Conservation (phyloP, 2,113 vertebrate genomes). For the Albula goreensis region DNA sequence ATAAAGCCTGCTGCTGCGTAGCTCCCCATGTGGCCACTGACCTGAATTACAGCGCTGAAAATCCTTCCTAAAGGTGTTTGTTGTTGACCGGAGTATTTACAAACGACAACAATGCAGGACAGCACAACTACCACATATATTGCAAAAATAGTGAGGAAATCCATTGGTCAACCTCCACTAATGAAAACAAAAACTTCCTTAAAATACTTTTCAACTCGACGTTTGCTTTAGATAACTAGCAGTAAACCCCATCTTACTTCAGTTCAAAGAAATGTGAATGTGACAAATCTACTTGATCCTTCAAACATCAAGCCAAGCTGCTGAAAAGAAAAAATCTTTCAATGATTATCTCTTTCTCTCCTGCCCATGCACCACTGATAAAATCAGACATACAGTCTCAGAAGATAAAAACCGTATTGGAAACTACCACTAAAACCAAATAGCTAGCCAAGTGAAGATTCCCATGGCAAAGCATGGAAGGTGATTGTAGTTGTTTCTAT, state of each 20-base stretch:
- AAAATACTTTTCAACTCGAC: constrained; percentile 17
- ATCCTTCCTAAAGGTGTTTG: constrained; percentile 56
- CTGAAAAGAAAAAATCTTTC: too few relatives aligned
- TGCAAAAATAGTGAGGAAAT: constrained; percentile 83
- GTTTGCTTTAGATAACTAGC: not conserved
- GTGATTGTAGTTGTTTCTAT: not conserved
- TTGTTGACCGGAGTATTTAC: constrained; percentile 68
- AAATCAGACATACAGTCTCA: too few relatives aligned
- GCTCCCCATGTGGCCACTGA: constrained; percentile 43
- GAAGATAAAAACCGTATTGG: too few relatives aligned
- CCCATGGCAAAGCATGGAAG: not conserved
- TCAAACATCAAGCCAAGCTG: too few relatives aligned
- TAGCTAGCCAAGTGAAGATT: not conserved
- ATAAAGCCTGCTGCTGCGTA: not conserved
- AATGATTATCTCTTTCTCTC: too few relatives aligned
- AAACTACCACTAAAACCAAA: too few relatives aligned
- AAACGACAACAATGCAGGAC: constrained; percentile 60
- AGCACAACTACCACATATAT: constrained; percentile 75
- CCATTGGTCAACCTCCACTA: constrained; percentile 72
- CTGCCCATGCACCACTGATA: too few relatives aligned
- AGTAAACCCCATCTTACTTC: not conserved
- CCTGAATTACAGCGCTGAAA: constrained; percentile 46
- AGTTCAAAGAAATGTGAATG: not conserved
- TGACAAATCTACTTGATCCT: too few relatives aligned
- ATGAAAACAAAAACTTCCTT: constrained; percentile 34